Base-by-base conservation (phyloP, 2,888 invertebrate species). In the Chloroclystis v-ata region DNA sequence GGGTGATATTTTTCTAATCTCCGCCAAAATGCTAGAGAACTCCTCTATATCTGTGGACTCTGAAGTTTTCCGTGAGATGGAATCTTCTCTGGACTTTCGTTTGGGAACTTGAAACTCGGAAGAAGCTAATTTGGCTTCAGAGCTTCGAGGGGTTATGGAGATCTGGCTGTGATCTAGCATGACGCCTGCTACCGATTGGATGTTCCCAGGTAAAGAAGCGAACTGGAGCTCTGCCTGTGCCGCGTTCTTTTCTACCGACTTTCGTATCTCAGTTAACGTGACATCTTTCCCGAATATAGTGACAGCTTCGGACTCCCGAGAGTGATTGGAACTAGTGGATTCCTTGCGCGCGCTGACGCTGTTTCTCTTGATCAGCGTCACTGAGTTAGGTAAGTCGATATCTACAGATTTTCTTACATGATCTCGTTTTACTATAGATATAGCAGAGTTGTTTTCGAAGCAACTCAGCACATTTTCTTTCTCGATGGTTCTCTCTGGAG, bases 271-370 rank as follows among this genome's bases (percentile, higher is more conserved):
- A 42, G 86, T 87, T 47, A 89, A 63, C 11, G 87, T 88, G 11
- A 89, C 86, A 67, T 88, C 89, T 57, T 85, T 87, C 45, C 88
- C 89, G 61, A 89, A 86, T 63, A 88, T 82, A 54, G 85, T 86
- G 40, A 89, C 85, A 49, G 89, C 82, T 61, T 89, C 88, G 5
- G 84, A 76, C 54, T 86, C 86, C 57, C 73, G 74, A 2, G 88
- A 85, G 53, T 84, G 82, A 55, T 82, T 87, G 2, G 89, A 88
- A 51, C 81, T 82, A 2, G 88, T 87, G 1, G 89, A 89, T 56
- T 85, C 87, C 51, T 89, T 89, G 29, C 89, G 74, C 7, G 87
- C 72, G 52, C 77, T 80, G 14, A 83, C 69, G 56, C 83, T 87
- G 55, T 86, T 87, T 40, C 88, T 77, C 54, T 89, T 89, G 12